Base-by-base conservation (phyloP, 2,797 vertebrate genomes). In the Melanotaenia maccullochi region DNA sequence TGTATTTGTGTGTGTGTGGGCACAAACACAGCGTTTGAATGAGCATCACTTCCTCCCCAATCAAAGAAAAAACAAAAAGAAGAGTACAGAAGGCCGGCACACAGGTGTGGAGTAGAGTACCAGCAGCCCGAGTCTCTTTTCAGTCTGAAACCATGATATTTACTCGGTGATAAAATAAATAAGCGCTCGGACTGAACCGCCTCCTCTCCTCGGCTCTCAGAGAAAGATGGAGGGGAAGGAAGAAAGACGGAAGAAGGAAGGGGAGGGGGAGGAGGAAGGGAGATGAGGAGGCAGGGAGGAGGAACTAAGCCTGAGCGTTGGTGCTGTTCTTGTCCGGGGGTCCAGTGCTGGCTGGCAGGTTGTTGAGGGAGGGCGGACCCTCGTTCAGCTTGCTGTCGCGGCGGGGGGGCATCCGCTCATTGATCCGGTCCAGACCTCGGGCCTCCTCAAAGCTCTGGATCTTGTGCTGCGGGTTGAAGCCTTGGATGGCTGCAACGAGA, bases 391-490 rank as follows among this genome's bases (percentile, higher is more conserved):
- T 90, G 88, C 94, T 94, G 79, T 94, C 96, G 7, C 93, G 92
- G 80, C 97, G 96, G 0, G 98, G 98, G 0, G 98, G 98, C 98
- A 99, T 99, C 61, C 97, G 91, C 83, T 99, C 98, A 64, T 99
- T 99, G 85, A 99, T 97, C 70, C 96, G 96, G 83, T 99, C 98
- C 89, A 99, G 91, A 28, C 97, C 98, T 7, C 97, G 90, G 0
- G 98, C 98, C 89, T 99, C 97, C 87, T 99, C 97, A 74, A 99
- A 99, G 85, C 96, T 98, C 92, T 97, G 96, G 92, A 99, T 98
- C 93, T 96, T 97, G 90, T 96, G 96, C 93, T 96, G 95, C 0
- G 96, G 95, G 0, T 96, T 96, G 92, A 97, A 98, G 1, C 96
- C 96, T 75, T 95, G 96, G 68, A 97, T 95, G 79, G 96, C 97